These are phyloP conservation scores for Minunthozetes semirufus DNA, from an alignment of 2,888 invertebrate genomes.

Conservation along the genomic window DNA sequence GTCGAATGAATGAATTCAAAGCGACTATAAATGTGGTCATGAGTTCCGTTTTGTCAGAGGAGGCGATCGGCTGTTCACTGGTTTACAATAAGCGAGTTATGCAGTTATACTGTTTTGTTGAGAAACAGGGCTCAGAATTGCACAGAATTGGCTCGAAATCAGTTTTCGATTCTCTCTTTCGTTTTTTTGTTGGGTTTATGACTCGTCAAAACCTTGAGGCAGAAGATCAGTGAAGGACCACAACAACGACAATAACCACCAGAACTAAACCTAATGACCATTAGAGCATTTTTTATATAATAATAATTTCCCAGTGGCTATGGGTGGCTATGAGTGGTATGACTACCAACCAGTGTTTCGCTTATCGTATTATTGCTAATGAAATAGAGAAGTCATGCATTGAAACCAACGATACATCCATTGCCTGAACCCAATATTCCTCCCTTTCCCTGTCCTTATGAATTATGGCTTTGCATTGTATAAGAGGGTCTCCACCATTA, in stretches of 20 bases:
- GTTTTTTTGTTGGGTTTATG: conserved; percentile 4
- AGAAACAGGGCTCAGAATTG: not conserved
- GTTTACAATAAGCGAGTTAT: conserved; percentile 16
- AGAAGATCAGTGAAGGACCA: conserved; percentile 1
- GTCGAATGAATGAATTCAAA: conserved; percentile 9
- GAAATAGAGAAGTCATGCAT: conserved; percentile 27
- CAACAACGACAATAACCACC: not conserved
- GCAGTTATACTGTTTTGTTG: conserved; percentile 14
- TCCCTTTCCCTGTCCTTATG: conserved; percentile 25
- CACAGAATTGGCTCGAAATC: too few relatives aligned
- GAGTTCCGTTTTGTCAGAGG: conserved; percentile 2
- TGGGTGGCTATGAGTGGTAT: not conserved
- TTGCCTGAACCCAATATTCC: conserved; percentile 4
- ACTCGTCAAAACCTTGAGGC: conserved; percentile 19
- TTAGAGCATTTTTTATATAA: conserved; percentile 26
- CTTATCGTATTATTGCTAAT: conserved; percentile 27
- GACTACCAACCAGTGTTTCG: conserved; percentile 10
- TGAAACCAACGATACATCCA: not conserved
- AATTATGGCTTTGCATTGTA: conserved; percentile 23
- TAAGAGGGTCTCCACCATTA: conserved; percentile 23
- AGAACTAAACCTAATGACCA: conserved; percentile 25
- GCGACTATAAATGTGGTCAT: conserved; percentile 20
- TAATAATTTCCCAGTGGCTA: conserved; percentile 16
- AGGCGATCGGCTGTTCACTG: conserved; percentile 13
- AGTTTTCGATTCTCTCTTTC: conserved; percentile 16